Percentiles rank a stretch among this genome's conserved stretches.
Evolutionary conservation across 1,140 invertebrate species (phyloP).

Genomic region (Listronotus bonariensis): DNA sequence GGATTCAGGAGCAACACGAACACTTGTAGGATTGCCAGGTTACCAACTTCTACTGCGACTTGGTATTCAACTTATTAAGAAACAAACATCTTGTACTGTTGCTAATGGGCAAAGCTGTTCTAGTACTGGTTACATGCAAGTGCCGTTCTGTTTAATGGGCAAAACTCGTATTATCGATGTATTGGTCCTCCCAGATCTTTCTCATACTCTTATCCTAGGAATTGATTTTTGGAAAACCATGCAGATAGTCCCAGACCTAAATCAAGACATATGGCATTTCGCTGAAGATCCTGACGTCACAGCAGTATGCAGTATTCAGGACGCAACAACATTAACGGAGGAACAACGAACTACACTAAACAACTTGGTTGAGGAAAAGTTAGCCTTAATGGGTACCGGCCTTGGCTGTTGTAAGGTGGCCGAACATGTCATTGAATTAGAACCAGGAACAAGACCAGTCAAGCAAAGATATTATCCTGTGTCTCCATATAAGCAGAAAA

Average conservation of each 20-base stretch:
- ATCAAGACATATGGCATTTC: conserved; percentile 16
- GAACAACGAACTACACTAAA: neutral
- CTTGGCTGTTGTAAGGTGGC: conserved; percentile 32
- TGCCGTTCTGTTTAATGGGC: conserved; percentile 16
- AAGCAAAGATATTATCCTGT: conserved; percentile 45
- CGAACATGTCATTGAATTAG: conserved; percentile 44
- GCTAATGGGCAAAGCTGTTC: conserved; percentile 28
- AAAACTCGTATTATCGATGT: conserved; percentile 18
- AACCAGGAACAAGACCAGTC: conserved; percentile 40
- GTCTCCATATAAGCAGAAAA: conserved; percentile 29
- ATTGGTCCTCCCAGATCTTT: conserved; percentile 13
- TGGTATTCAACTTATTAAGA: neutral
- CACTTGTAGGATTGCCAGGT: conserved; percentile 15
- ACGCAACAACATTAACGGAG: neutral
- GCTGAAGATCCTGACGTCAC: neutral
- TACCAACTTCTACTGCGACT: conserved; percentile 7
- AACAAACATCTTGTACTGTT: conserved; percentile 13
- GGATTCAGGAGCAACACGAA: neutral
- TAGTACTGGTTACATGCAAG: conserved; percentile 1
- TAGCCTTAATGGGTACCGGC: conserved; percentile 1
- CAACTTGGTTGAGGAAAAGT: conserved; percentile 1
- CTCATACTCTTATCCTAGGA: conserved; percentile 24
- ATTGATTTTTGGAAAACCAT: conserved; percentile 37
- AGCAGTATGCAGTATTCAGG: neutral
- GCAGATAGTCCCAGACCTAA: conserved; percentile 26